A percentile compares a stretch with the other conserved stretches of the same genome.
These are phyloP conservation scores for Blomia tropicalis DNA, from an alignment of 2,888 invertebrate genomes.

Conservation along the genomic window DNA sequence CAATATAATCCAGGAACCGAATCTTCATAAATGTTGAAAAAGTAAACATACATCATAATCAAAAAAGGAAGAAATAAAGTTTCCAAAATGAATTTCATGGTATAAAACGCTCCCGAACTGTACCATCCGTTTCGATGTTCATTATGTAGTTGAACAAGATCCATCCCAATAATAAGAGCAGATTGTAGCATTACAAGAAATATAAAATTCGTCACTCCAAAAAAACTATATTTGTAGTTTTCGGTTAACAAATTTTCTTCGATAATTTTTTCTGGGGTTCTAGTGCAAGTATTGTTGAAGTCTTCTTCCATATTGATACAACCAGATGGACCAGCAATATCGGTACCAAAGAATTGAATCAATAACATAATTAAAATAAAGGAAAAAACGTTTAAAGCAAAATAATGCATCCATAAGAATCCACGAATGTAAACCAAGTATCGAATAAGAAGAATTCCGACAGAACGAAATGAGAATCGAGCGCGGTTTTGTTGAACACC, in stretches of 20 bases:
- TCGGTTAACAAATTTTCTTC: slow-evolving; percentile 7
- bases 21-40: background rate
- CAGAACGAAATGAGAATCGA: slow-evolving; percentile 6
- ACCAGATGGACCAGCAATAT: slow-evolving; percentile 6
- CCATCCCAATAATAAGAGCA: background rate
- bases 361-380: slow-evolving; percentile 1
- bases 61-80: background rate
- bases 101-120: slow-evolving; percentile 2
- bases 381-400: background rate
- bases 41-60: background rate
- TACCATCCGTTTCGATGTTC: slow-evolving; percentile 17
- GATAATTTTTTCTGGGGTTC: background rate
- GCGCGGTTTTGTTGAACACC: slow-evolving; percentile 8
- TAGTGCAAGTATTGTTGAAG: background rate
- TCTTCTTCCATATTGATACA: background rate
- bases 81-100: background rate
- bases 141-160: background rate
- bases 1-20: background rate
- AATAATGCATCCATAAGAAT: slow-evolving; percentile 7
- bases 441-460: slow-evolving; percentile 9
- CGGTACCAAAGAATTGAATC: background rate
- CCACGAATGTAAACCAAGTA: slow-evolving; percentile 15
- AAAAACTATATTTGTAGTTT: slow-evolving; percentile 14
- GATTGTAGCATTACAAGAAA: slow-evolving; percentile 13
- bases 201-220: slow-evolving; percentile 4